These are phyloP conservation scores for Hyles lineata DNA, from an alignment of 2,888 invertebrate genomes.

Conservation along the genomic window DNA sequence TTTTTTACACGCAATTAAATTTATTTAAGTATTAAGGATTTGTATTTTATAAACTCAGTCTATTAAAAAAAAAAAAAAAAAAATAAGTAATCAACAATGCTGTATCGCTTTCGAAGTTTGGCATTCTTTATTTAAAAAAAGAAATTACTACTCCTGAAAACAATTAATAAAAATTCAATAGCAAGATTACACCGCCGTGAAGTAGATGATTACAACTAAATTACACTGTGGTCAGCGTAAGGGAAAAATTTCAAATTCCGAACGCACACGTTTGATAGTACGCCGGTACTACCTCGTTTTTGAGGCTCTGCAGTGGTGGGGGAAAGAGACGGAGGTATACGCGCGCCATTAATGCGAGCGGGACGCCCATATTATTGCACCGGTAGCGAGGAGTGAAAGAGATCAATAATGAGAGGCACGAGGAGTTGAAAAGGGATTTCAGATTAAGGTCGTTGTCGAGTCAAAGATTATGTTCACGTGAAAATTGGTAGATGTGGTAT, in stretches of 20 bases:
- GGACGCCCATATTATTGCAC: slow-evolving; percentile 77
- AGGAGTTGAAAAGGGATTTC: slow-evolving; percentile 85
- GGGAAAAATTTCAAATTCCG: slow-evolving; percentile 73
- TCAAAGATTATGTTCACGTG: slow-evolving; percentile 73
- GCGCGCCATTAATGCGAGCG: slow-evolving; percentile 51
- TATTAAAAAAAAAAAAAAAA: not conserved
- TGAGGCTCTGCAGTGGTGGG: slow-evolving; percentile 83
- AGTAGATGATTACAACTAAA: slow-evolving; percentile 44
- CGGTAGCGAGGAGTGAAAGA: slow-evolving; percentile 85
- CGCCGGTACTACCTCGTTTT: slow-evolving; percentile 79
- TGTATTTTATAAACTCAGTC: not conserved
- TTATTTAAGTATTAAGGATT: not conserved
- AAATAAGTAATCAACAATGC: not conserved
- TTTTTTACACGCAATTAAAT: not conserved
- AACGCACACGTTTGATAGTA: slow-evolving; percentile 73
- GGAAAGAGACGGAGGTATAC: slow-evolving; percentile 59
- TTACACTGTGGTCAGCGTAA: slow-evolving; percentile 66
- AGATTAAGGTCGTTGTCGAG: slow-evolving; percentile 84
- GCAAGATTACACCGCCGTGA: slow-evolving; percentile 50
- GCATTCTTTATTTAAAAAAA: not conserved
- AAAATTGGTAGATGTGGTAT: slow-evolving; percentile 57
- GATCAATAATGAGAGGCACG: slow-evolving; percentile 85
- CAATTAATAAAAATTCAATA: slow-evolving; percentile 34
- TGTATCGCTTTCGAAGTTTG: not conserved
- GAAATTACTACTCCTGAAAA: slow-evolving; percentile 29